Percentiles rank a stretch among this genome's conserved stretches.
These are phyloP conservation scores for Mus spretus DNA, from an alignment of 2,797 vertebrate species.

Conservation along the genomic window DNA sequence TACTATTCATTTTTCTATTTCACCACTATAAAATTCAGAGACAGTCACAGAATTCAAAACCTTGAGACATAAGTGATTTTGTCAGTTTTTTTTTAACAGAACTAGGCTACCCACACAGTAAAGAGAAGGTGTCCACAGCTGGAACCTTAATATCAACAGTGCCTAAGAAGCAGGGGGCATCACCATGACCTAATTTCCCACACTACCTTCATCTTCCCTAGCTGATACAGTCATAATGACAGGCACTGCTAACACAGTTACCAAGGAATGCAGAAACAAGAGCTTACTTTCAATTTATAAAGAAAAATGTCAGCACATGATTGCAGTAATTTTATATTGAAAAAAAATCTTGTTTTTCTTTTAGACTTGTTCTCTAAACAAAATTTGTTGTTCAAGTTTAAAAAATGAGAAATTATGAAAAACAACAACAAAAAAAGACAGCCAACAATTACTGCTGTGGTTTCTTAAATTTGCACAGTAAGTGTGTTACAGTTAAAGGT, in stretches of 20 bases:
- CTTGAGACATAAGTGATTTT: neutral
- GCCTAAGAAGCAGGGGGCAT: neutral
- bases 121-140: neutral
- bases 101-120: neutral
- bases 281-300: neutral
- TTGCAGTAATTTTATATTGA: neutral
- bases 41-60: neutral
- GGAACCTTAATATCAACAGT: neutral
- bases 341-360: conserved; percentile 26
- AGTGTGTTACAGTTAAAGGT: neutral
- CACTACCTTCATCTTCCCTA: neutral
- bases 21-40: neutral
- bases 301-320: neutral
- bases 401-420: neutral
- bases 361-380: conserved; percentile 19
- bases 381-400: conserved; percentile 4
- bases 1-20: neutral
- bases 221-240: neutral
- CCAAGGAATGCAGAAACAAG: neutral
- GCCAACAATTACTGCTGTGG: neutral
- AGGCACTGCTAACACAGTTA: neutral
- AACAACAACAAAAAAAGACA: neutral
- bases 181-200: neutral
- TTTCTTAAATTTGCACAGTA: neutral
- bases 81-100: neutral